A percentile compares a stretch with the other conserved stretches of the same genome.
These are phyloP conservation scores for Luidia sarsii DNA, from an alignment of 53 echinoderm and acorn worm species.

Conservation along the genomic window DNA sequence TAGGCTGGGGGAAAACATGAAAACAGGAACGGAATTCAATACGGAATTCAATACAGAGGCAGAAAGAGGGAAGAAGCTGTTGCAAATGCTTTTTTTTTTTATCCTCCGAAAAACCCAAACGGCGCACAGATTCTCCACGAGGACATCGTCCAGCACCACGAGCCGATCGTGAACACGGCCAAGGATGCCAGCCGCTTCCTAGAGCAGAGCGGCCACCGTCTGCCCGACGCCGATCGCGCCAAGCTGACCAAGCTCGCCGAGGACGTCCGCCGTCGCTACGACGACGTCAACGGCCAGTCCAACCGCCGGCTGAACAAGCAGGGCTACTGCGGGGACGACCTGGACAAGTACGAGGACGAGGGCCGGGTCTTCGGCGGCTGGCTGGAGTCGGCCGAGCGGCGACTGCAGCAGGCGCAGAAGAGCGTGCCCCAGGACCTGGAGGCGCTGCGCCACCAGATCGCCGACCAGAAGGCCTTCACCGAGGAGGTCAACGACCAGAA, in stretches of 20 bases:
- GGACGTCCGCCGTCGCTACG: slow-evolving; percentile 73
- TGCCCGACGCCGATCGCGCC: slow-evolving; percentile 68
- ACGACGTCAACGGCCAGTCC: slow-evolving; percentile 61
- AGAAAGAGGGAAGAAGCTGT: too few relatives aligned
- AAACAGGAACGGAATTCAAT: too few relatives aligned
- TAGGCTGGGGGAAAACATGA: too few relatives aligned
- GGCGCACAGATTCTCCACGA: slow-evolving; percentile 73
- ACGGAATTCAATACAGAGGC: too few relatives aligned
- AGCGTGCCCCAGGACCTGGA: slow-evolving; percentile 79
- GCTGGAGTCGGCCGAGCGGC: slow-evolving; percentile 65
- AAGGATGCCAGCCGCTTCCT: slow-evolving; percentile 79
- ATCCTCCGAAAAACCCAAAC: too few relatives aligned
- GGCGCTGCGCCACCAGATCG: slow-evolving; percentile 64
- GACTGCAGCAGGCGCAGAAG: slow-evolving; percentile 62
- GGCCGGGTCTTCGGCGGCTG: slow-evolving; percentile 70
- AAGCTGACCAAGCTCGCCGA: slow-evolving; percentile 64
- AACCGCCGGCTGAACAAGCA: slow-evolving; percentile 74
- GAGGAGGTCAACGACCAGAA: slow-evolving; percentile 96
- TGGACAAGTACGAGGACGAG: slow-evolving; percentile 87
- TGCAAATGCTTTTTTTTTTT: too few relatives aligned
- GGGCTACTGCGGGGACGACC: slow-evolving; percentile 73
- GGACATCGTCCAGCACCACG: slow-evolving; percentile 84
- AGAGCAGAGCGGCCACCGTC: slow-evolving; percentile 67
- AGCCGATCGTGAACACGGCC: slow-evolving; percentile 67
- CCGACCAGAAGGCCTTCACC: slow-evolving; percentile 75